Evolutionary conservation across 2,113 vertebrate genomes (phyloP).

Genomic region (Scopus umbretta): DNA sequence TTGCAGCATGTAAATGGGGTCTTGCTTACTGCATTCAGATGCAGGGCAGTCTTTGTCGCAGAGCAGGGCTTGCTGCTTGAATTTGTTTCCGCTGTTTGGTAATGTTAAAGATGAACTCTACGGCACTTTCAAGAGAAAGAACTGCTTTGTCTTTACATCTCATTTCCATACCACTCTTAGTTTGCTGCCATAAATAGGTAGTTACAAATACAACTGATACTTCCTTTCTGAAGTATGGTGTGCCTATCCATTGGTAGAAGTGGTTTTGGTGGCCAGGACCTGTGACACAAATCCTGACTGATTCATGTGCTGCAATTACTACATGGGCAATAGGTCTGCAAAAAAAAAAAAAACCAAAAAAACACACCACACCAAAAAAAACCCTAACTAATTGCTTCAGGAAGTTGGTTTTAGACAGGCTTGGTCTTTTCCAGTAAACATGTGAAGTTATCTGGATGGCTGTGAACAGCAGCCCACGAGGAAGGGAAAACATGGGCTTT

Average conservation of each 20-base stretch:
- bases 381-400: slow-evolving; percentile 16
- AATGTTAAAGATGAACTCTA: background rate
- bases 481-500: slow-evolving; percentile 41
- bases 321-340: background rate
- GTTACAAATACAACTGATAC: background rate
- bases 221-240: background rate
- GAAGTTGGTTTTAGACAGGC: slow-evolving; percentile 51
- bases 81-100: background rate
- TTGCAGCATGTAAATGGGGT: background rate
- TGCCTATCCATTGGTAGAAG: background rate
- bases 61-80: background rate
- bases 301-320: slow-evolving; percentile 37
- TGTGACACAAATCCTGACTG: slow-evolving; percentile 46
- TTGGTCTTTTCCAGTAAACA: slow-evolving; percentile 50
- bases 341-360: background rate
- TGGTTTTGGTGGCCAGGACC: background rate
- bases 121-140: background rate
- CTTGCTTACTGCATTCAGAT: background rate
- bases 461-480: background rate
- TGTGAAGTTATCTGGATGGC: slow-evolving; percentile 36
- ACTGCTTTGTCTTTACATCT: background rate
- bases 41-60: background rate
- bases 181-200: background rate
- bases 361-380: background rate
- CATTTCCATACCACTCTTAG: background rate